phyloP scores from a whole-genome alignment of 2,888 invertebrate species.

The Parnassius glacialis region DNA sequence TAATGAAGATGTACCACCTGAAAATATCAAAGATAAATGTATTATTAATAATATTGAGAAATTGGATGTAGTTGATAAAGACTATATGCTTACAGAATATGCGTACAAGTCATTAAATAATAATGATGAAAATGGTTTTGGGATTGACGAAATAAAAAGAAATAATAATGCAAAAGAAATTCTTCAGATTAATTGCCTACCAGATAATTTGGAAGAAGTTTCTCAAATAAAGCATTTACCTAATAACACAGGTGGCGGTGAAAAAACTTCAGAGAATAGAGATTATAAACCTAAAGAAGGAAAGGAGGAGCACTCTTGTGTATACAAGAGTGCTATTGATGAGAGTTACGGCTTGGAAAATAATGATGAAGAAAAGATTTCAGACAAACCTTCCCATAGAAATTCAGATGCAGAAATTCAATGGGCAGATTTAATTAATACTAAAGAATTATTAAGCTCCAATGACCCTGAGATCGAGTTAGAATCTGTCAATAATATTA shows the following conservation, averaged over 20 bases:
- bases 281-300: neutral
- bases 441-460: conserved; percentile 11
- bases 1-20: conserved; percentile 1
- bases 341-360: neutral
- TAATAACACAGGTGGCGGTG: neutral
- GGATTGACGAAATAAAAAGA: neutral
- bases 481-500: conserved; percentile 1
- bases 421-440: conserved; percentile 7
- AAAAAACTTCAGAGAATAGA: neutral
- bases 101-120: neutral
- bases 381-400: neutral
- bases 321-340: neutral
- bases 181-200: neutral
- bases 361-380: neutral
- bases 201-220: conserved; percentile 1
- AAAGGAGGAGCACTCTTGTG: neutral
- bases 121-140: too few relatives aligned
- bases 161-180: conserved; percentile 1
- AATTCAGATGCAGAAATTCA: conserved; percentile 11
- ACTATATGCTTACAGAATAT: neutral
- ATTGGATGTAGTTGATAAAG: too few relatives aligned
- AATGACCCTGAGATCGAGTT: conserved; percentile 21
- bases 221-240: neutral
- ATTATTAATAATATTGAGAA: too few relatives aligned
- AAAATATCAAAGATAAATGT: too few relatives aligned